phyloP scores from a whole-genome alignment of 2,888 invertebrate genomes.

The Aphrophora alni region DNA sequence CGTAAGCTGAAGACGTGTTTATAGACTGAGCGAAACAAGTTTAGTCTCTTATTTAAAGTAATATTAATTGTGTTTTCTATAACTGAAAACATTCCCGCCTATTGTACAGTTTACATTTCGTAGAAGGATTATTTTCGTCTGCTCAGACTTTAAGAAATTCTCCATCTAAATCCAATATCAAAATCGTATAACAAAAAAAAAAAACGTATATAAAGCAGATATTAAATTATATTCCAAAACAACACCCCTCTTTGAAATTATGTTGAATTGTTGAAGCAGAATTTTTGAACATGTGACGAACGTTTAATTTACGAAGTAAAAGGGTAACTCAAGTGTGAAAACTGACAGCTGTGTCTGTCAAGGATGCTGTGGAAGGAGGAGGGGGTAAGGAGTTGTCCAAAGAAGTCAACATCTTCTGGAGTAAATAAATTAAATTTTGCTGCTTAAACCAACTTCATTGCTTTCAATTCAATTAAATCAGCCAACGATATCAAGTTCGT shows the following conservation, averaged over 20 bases:
- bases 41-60: no score
- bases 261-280: neutral
- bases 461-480: neutral
- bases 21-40: no score
- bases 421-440: neutral
- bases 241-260: neutral
- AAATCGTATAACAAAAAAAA: no score
- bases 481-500: neutral
- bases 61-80: no score
- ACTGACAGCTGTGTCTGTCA: neutral
- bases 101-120: no score
- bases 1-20: no score
- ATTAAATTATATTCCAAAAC: no score
- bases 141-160: no score
- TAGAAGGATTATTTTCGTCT: no score
- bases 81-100: no score
- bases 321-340: neutral
- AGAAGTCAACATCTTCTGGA: neutral
- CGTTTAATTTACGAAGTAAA: neutral
- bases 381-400: neutral
- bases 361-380: neutral
- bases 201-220: no score
- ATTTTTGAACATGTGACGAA: neutral
- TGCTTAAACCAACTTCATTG: neutral
- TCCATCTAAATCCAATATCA: no score